Evolutionary conservation across 2,797 vertebrate genomes (phyloP).

Genomic region (Spinus pinus): DNA sequence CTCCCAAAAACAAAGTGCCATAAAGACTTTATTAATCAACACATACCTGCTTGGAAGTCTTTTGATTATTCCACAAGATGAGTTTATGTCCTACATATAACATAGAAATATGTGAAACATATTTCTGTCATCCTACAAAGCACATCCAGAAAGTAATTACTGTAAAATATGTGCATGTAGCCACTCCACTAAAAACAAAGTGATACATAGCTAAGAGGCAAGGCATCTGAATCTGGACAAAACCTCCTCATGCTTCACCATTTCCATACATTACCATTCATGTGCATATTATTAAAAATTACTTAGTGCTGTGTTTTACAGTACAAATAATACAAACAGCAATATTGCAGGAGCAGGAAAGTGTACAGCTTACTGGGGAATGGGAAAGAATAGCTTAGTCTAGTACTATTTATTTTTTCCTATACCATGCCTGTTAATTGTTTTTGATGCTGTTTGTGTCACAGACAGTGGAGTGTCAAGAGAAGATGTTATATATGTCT

Average conservation of each 20-base stretch:
- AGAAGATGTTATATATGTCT: conserved; percentile 47
- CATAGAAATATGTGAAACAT: conserved; percentile 62
- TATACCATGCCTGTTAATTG: conserved; percentile 24
- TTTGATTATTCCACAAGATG: conserved; percentile 74
- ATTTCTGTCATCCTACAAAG: conserved; percentile 74
- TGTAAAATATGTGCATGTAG: conserved; percentile 70
- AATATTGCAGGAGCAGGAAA: not conserved
- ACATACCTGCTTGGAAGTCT: conserved; percentile 66
- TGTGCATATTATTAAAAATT: conserved; percentile 64
- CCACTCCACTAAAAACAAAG: conserved; percentile 58
- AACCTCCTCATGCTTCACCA: conserved; percentile 1
- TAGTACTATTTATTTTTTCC: not conserved
- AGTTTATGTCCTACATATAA: conserved; percentile 70
- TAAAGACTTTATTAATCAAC: conserved; percentile 73
- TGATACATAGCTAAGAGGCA: conserved; percentile 56
- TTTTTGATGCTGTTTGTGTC: not conserved
- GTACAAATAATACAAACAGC: conserved; percentile 28
- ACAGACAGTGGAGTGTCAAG: not conserved
- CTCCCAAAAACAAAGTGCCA: conserved; percentile 40
- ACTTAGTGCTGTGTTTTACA: conserved; percentile 31
- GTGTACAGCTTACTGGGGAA: not conserved
- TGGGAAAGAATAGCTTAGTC: not conserved
- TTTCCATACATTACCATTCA: conserved; percentile 71
- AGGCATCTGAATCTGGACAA: conserved; percentile 36
- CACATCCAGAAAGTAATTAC: conserved; percentile 74